phyloP scores from a whole-genome alignment of 1,140 invertebrate species.

The Pristionchus pacificus region DNA sequence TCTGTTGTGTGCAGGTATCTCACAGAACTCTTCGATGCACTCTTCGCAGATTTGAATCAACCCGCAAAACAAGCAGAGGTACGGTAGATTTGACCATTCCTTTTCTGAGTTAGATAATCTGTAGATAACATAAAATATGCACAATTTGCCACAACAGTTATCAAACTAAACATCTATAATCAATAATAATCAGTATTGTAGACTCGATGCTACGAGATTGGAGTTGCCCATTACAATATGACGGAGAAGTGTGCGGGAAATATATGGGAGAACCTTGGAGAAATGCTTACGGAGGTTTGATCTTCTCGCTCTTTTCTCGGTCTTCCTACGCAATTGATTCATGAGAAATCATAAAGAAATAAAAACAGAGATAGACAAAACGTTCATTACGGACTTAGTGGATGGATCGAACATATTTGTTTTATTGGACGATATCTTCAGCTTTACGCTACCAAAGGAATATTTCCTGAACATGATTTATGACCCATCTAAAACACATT shows the following conservation, averaged over 20 bases:
- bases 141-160: not conserved
- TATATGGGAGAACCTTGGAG: conserved; percentile 31
- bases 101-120: not conserved
- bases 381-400: too few relatives aligned
- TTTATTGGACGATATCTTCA: too few relatives aligned
- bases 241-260: conserved; percentile 26
- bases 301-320: too few relatives aligned
- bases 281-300: conserved; percentile 29
- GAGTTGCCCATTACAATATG: conserved; percentile 28
- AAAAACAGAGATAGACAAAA: too few relatives aligned
- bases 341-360: too few relatives aligned
- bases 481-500: too few relatives aligned
- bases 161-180: not conserved
- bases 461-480: too few relatives aligned
- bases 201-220: conserved; percentile 34
- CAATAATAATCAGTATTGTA: conserved; percentile 2
- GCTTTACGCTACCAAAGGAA: too few relatives aligned
- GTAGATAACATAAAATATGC: not conserved
- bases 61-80: conserved; percentile 28
- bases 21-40: conserved; percentile 19
- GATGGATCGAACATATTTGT: too few relatives aligned
- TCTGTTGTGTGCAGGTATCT: conserved; percentile 12
- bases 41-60: conserved; percentile 28
- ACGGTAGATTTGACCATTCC: too few relatives aligned
- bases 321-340: too few relatives aligned